A percentile compares a stretch with the other conserved stretches of the same genome.
These are phyloP conservation scores for Mesorhabditis belari DNA, from an alignment of 2,888 invertebrate species.

Conservation along the genomic window DNA sequence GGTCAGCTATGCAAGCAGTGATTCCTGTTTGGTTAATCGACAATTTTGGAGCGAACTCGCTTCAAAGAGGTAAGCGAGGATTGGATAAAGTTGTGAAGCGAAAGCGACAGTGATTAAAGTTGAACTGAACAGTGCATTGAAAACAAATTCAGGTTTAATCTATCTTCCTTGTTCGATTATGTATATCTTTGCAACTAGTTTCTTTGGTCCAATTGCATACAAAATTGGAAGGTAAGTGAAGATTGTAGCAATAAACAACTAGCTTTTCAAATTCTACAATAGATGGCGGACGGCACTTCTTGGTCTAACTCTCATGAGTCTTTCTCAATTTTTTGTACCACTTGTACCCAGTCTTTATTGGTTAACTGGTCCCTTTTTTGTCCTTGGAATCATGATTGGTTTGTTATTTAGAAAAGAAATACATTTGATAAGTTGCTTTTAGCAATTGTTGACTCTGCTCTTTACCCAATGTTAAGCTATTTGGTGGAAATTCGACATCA, in stretches of 20 bases:
- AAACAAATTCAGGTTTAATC: too few species aligned
- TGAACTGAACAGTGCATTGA: too few species aligned
- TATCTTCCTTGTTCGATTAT: neutral
- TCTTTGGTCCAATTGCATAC: neutral
- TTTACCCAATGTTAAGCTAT: slow-evolving; percentile 97
- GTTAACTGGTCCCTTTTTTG: neutral
- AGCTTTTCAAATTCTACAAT: neutral
- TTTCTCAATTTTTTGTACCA: neutral
- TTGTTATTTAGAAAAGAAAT: neutral
- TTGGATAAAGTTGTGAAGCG: too few species aligned
- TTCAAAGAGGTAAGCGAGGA: too few species aligned
- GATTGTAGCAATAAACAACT: neutral
- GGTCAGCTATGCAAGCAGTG: neutral
- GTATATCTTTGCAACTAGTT: neutral
- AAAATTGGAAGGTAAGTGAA: neutral
- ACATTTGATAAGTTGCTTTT: slow-evolving; percentile 65
- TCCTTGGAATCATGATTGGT: too few species aligned
- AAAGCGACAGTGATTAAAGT: too few species aligned
- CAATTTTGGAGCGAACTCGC: neutral
- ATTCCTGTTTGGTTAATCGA: neutral
- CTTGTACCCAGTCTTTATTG: neutral
- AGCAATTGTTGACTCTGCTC: slow-evolving; percentile 94
- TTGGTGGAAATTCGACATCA: slow-evolving; percentile 90
- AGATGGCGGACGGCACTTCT: neutral
- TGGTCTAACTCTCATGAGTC: neutral